Evolutionary conservation across 2,888 invertebrate genomes (phyloP).

Genomic region (Plagodis pulveraria): DNA sequence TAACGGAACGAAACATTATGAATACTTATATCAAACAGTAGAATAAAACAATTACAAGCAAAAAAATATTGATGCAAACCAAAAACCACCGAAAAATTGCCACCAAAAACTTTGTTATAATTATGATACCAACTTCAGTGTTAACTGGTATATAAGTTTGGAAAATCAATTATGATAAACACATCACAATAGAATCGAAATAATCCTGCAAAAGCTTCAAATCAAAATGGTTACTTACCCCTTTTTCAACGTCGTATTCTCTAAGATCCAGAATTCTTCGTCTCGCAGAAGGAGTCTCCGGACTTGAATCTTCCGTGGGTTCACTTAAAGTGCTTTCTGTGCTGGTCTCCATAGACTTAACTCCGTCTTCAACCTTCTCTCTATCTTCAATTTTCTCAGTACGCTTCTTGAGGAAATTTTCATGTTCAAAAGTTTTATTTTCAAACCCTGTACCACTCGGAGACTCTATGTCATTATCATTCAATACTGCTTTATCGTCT

Average conservation of each 20-base stretch:
- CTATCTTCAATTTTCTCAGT: slow-evolving; percentile 58
- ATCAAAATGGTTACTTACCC: slow-evolving; percentile 60
- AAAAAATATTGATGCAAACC: no score
- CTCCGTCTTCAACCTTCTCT: slow-evolving; percentile 52
- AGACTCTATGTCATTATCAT: slow-evolving; percentile 74
- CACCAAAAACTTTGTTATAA: no score
- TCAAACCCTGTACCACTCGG: slow-evolving; percentile 80
- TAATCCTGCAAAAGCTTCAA: slow-evolving; percentile 13
- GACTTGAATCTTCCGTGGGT: slow-evolving; percentile 69
- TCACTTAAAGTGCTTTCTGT: slow-evolving; percentile 78
- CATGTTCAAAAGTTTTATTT: slow-evolving; percentile 78
- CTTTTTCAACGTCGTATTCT: slow-evolving; percentile 69
- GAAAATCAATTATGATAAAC: no score
- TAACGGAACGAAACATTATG: no score
- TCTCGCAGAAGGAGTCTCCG: slow-evolving; percentile 69
- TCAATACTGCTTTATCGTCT: slow-evolving; percentile 60
- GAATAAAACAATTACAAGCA: no score
- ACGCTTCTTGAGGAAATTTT: slow-evolving; percentile 76
- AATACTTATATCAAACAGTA: no score
- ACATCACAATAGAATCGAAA: slow-evolving; percentile 12
- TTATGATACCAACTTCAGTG: no score
- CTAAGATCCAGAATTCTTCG: slow-evolving; percentile 64
- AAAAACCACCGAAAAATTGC: no score
- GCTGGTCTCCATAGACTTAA: slow-evolving; percentile 77
- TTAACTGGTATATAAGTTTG: no score